These are phyloP conservation scores for Pterocles orientalis DNA, from an alignment of 2,113 vertebrate genomes.

Conservation along the genomic window DNA sequence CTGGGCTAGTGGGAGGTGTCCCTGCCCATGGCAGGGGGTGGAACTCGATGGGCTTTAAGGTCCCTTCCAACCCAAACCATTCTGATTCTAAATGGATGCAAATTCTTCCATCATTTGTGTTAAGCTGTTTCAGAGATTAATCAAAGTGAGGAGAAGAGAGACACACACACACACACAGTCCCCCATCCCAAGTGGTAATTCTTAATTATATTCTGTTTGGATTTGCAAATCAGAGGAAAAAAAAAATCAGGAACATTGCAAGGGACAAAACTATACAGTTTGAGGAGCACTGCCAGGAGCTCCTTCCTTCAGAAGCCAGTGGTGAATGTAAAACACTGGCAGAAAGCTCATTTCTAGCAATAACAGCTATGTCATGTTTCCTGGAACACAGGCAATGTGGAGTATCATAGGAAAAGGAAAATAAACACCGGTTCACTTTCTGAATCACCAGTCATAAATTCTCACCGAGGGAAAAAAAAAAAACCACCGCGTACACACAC, in stretches of 20 bases:
- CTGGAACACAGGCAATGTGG: conserved; percentile 47
- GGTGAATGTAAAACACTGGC: conserved; percentile 30
- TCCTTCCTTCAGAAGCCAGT: conserved; percentile 16
- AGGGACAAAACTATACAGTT: background rate
- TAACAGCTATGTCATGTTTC: conserved; percentile 56
- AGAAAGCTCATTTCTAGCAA: conserved; percentile 27
- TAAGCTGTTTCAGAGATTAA: background rate
- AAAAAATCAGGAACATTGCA: background rate
- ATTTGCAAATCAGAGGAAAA: background rate
- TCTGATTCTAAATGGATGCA: background rate
- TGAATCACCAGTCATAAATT: conserved; percentile 50
- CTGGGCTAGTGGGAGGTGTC: no score
- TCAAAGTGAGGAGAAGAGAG: background rate
- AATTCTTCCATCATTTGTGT: background rate
- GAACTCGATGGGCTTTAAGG: no score
- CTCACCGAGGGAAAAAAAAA: background rate
- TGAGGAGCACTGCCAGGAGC: conserved; percentile 33
- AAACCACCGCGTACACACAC: background rate
- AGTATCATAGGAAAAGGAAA: conserved; percentile 55
- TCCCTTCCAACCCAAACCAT: no score
- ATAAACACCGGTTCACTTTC: conserved; percentile 15
- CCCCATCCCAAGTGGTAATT: background rate
- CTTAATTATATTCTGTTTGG: background rate
- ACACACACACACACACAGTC: background rate
- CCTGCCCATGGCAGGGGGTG: no score